A percentile compares a stretch with the other conserved stretches of the same genome.
Evolutionary conservation across 2,888 invertebrate species (phyloP).

Genomic region (Metalampra italica): DNA sequence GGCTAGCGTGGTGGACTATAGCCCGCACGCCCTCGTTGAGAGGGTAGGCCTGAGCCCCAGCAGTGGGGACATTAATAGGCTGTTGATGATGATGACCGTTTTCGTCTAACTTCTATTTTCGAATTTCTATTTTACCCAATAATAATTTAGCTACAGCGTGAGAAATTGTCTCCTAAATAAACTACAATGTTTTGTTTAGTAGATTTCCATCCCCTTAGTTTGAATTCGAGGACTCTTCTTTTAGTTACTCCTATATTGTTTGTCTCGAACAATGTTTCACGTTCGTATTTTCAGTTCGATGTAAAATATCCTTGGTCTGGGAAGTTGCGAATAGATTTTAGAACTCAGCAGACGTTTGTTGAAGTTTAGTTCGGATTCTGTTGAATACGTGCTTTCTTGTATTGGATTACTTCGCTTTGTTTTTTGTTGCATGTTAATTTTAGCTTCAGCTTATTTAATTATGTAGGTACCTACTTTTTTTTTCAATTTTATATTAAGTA

Average conservation of each 20-base stretch:
- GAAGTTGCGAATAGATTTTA: conserved; percentile 32
- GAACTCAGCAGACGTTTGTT: conserved; percentile 27
- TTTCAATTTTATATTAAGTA: no score
- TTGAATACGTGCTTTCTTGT: conserved; percentile 23
- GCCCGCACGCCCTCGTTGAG: no score
- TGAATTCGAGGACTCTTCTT: conserved; percentile 6
- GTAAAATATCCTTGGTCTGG: conserved; percentile 25
- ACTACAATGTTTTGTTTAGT: background rate
- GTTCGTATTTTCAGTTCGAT: conserved; percentile 19
- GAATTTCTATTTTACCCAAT: no score
- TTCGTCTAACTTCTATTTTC: no score
- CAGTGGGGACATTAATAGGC: no score
- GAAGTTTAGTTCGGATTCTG: conserved; percentile 31
- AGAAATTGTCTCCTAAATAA: background rate
- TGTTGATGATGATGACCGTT: no score
- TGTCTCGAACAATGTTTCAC: conserved; percentile 19
- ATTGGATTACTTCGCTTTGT: conserved; percentile 11
- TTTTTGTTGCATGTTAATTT: conserved; percentile 8
- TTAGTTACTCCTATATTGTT: conserved; percentile 17
- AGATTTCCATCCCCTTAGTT: conserved; percentile 4
- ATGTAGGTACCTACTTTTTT: background rate
- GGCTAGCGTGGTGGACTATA: no score
- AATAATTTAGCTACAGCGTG: no score
- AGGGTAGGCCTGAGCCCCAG: no score
- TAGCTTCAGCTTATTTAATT: conserved; percentile 8